Evolutionary conservation across 2,113 vertebrate genomes (phyloP).

Genomic region (Pseudorhombus dupliciocellatus): DNA sequence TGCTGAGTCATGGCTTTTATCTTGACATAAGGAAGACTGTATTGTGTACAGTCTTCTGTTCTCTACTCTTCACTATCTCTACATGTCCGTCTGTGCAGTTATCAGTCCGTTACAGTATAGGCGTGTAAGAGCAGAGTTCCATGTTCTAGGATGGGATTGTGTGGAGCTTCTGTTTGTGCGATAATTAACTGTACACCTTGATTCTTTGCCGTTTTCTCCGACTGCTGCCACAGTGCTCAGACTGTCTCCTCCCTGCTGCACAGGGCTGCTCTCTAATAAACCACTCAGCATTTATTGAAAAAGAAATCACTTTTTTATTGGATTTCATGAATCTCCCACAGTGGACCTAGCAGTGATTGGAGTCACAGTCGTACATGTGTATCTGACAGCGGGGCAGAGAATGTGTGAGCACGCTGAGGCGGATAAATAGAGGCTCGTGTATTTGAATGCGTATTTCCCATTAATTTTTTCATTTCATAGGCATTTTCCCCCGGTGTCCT

Average conservation of each 20-base stretch:
- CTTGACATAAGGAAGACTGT: slow-evolving; percentile 20
- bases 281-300: not conserved
- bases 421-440: no score
- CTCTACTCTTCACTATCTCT: not conserved
- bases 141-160: no score
- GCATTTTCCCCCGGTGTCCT: not conserved
- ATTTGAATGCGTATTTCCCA: not conserved
- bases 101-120: no score
- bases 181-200: no score
- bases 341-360: not conserved
- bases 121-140: no score
- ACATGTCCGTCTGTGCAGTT: no score
- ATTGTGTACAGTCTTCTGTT: slow-evolving; percentile 40
- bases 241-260: not conserved
- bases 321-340: not conserved
- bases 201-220: no score
- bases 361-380: not conserved
- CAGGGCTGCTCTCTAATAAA: not conserved
- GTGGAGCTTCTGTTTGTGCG: no score
- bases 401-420: no score
- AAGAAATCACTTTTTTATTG: not conserved
- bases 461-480: not conserved
- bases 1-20: slow-evolving; percentile 47
- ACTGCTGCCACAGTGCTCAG: no score
- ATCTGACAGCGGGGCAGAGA: not conserved